These are phyloP conservation scores for Alectura lathami DNA, from an alignment of 2,113 vertebrate genomes.

Conservation along the genomic window DNA sequence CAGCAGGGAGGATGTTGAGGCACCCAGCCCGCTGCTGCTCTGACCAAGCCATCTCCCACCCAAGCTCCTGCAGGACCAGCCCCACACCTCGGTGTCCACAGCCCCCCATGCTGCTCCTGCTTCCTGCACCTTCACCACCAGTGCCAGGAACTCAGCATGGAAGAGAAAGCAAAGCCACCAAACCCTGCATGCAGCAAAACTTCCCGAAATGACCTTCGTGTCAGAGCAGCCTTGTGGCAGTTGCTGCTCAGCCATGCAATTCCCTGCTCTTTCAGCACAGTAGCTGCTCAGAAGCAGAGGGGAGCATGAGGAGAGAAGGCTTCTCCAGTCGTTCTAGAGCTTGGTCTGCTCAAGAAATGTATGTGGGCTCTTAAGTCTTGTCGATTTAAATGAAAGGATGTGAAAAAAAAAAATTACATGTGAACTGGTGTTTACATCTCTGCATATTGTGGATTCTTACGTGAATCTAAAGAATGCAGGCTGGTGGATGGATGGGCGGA, in stretches of 20 bases:
- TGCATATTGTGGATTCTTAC: neutral
- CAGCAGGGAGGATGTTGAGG: neutral
- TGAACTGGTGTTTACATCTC: slow-evolving; percentile 38
- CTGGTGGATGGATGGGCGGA: slow-evolving; percentile 9
- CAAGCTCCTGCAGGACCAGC: neutral
- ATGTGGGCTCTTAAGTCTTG: neutral
- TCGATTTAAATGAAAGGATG: slow-evolving; percentile 38
- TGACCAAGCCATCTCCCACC: neutral
- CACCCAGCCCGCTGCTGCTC: neutral
- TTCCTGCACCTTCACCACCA: neutral
- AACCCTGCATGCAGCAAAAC: neutral
- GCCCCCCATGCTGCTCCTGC: neutral
- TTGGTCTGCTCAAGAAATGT: neutral
- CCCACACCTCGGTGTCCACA: fast-evolving
- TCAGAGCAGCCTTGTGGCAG: neutral
- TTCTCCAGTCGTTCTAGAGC: neutral
- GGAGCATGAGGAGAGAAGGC: neutral
- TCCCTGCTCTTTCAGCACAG: neutral
- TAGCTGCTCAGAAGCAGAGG: neutral
- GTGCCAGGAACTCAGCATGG: neutral
- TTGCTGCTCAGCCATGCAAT: neutral
- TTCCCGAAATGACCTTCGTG: neutral
- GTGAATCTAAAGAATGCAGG: slow-evolving; percentile 23
- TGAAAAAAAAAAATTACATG: slow-evolving; percentile 58
- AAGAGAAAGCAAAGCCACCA: neutral